A percentile compares a stretch with the other conserved stretches of the same genome.
Evolutionary conservation across 2,113 vertebrate genomes (phyloP).

Genomic region (Pelecanoides urinatrix): DNA sequence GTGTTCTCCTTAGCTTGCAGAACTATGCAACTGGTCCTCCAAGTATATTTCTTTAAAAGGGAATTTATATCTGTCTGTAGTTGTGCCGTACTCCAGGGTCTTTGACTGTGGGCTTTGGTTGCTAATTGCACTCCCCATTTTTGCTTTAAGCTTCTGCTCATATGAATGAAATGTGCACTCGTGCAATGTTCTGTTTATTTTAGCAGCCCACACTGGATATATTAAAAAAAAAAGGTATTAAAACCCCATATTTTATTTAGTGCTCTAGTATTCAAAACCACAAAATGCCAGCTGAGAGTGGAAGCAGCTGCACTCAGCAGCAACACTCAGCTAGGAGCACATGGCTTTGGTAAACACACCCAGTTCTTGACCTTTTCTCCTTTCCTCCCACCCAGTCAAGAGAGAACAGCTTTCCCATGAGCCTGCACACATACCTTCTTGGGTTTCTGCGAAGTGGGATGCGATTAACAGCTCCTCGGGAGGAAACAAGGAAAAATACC

Average conservation of each 20-base stretch:
- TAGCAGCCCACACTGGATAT: slow-evolving; percentile 25
- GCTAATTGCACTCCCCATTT: neutral
- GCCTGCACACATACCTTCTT: slow-evolving; percentile 17
- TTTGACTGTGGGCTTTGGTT: neutral
- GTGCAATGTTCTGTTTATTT: slow-evolving; percentile 48
- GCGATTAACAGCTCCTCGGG: neutral
- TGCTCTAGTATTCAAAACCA: slow-evolving; percentile 29
- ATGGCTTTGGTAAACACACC: slow-evolving; percentile 38
- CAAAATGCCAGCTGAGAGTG: slow-evolving; percentile 37
- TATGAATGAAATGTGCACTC: slow-evolving; percentile 45
- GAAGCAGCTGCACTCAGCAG: slow-evolving; percentile 41
- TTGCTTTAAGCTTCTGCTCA: slow-evolving; percentile 1
- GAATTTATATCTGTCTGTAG: neutral
- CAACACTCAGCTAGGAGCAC: neutral
- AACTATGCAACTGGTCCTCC: slow-evolving; percentile 24
- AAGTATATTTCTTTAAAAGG: slow-evolving; percentile 31
- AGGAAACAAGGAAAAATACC: neutral
- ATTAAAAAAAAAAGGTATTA: neutral
- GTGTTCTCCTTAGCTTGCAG: slow-evolving; percentile 26
- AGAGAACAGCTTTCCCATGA: slow-evolving; percentile 40
- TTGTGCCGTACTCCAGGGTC: neutral
- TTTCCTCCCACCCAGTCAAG: slow-evolving; percentile 49
- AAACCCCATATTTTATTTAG: slow-evolving; percentile 22
- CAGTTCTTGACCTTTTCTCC: slow-evolving; percentile 55
- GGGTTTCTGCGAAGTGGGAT: neutral